phyloP scores from a whole-genome alignment of 2,113 vertebrate genomes.

The Proterorhinus semilunaris region DNA sequence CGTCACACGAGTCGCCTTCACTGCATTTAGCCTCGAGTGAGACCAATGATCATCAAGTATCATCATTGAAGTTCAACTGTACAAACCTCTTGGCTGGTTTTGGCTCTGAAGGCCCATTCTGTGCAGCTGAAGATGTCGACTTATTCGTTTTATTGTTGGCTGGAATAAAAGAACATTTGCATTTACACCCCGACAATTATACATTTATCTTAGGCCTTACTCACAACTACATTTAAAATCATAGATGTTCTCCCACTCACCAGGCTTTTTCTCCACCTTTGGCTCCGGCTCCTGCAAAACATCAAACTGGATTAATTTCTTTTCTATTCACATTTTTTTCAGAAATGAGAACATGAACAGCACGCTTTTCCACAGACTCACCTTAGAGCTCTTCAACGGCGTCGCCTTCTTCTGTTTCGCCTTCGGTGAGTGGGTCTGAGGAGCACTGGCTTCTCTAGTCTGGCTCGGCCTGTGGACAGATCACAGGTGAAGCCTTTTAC shows the following conservation, averaged over 20 bases:
- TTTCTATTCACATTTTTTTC: no score
- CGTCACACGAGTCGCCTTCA: no score
- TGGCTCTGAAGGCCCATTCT: neutral
- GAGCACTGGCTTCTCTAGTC: neutral
- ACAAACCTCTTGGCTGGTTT: conserved; percentile 59
- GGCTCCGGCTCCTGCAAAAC: conserved; percentile 19
- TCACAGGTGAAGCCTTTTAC: neutral
- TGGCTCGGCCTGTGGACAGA: neutral
- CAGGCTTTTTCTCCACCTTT: conserved; percentile 32
- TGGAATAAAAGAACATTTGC: neutral
- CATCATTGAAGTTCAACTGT: neutral
- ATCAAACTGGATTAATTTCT: neutral
- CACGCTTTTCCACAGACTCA: neutral
- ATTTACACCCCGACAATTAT: no score
- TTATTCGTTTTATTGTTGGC: neutral
- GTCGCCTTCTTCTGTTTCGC: neutral
- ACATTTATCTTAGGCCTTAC: no score
- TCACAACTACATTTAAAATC: neutral
- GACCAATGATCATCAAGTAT: no score
- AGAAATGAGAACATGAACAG: neutral
- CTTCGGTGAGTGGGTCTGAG: neutral
- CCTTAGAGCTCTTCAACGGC: neutral
- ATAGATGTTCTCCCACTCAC: conserved; percentile 23
- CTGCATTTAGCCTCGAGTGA: no score
- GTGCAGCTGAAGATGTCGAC: neutral